Evolutionary conservation across 2,797 vertebrate species (phyloP).

Genomic region (Tangara arthus): DNA sequence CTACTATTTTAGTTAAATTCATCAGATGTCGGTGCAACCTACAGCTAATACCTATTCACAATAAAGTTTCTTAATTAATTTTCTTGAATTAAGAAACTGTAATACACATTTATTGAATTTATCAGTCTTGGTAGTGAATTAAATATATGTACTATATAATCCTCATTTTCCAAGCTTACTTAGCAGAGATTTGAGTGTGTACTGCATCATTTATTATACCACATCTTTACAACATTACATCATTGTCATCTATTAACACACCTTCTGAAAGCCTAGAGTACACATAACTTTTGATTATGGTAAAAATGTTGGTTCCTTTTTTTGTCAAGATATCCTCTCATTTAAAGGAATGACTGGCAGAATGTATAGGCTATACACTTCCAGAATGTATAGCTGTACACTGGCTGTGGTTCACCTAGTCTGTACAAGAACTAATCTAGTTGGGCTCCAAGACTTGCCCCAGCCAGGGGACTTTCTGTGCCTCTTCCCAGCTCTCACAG

Average conservation of each 20-base stretch:
- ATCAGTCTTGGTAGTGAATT: background rate
- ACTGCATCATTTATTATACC: background rate
- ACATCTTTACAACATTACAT: background rate
- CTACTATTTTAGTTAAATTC: background rate
- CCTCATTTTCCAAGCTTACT: background rate
- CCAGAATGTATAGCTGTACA: background rate
- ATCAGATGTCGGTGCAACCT: background rate
- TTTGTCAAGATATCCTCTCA: background rate
- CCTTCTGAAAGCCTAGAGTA: background rate
- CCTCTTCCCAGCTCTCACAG: rapidly evolving
- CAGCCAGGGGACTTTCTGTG: background rate
- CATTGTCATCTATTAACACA: background rate
- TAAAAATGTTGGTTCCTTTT: background rate
- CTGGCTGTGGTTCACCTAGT: background rate
- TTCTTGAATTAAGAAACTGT: background rate
- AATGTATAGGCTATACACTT: background rate
- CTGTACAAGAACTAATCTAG: background rate
- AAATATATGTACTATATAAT: background rate
- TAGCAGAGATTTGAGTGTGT: background rate
- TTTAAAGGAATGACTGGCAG: background rate
- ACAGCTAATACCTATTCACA: background rate
- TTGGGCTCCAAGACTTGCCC: background rate
- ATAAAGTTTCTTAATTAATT: background rate
- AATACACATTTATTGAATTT: background rate
- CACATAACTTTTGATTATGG: background rate